Evolutionary conservation across 2,797 vertebrate genomes (phyloP).

Genomic region (Notoglanidium macrostoma): DNA sequence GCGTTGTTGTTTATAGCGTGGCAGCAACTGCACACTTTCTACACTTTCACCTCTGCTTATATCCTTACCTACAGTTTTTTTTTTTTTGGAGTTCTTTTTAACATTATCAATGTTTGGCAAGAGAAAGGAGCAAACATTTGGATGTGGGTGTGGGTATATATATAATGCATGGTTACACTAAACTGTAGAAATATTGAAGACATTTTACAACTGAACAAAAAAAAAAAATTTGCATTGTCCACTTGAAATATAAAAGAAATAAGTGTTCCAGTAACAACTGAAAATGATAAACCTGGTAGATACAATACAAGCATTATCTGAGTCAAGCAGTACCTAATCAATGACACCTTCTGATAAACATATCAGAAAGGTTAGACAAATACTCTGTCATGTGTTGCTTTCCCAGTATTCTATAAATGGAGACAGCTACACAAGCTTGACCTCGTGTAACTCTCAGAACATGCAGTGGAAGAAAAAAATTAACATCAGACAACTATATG

Average conservation of each 20-base stretch:
- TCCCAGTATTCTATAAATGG: neutral
- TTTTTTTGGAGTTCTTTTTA: neutral
- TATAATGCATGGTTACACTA: neutral
- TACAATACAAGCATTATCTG: neutral
- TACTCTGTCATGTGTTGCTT: slow-evolving; percentile 28
- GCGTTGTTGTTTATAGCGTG: neutral
- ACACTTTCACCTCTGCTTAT: slow-evolving; percentile 14
- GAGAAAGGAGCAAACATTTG: slow-evolving; percentile 10
- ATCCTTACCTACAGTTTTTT: slow-evolving; percentile 29
- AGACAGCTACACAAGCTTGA: neutral
- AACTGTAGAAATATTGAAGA: neutral
- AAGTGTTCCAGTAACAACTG: no score
- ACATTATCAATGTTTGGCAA: slow-evolving; percentile 16
- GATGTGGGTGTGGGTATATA: neutral
- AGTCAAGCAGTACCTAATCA: neutral
- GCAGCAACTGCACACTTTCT: neutral
- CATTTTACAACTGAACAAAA: neutral
- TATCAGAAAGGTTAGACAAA: slow-evolving; percentile 19
- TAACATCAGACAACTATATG: neutral
- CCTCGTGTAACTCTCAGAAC: neutral
- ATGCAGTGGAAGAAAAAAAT: neutral
- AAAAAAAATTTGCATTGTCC: neutral
- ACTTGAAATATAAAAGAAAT: neutral
- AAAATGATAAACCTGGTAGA: neutral
- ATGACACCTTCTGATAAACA: neutral